phyloP scores from a whole-genome alignment of 2,113 vertebrate species.

The Poeciliopsis retropinna region DNA sequence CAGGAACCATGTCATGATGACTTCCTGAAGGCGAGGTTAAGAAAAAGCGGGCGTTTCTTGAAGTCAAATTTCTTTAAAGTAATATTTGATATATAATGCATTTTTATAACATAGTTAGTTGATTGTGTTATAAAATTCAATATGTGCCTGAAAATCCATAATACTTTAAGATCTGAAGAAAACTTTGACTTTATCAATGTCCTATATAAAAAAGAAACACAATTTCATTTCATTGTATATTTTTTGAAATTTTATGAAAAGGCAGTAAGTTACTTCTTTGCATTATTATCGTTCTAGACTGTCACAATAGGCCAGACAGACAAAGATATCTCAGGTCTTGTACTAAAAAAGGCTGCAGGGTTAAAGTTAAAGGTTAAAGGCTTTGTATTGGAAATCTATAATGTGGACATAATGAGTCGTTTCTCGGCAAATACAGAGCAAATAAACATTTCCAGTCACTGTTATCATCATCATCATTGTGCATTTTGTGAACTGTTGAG shows the following conservation, averaged over 20 bases:
- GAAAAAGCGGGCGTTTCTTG: too few relatives aligned
- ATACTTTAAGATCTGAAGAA: too few relatives aligned
- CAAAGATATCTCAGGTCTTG: conserved; percentile 5
- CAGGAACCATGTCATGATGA: too few relatives aligned
- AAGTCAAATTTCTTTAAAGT: too few relatives aligned
- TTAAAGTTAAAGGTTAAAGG: background rate
- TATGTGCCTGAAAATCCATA: too few relatives aligned
- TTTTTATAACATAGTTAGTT: too few relatives aligned
- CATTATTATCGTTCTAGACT: background rate
- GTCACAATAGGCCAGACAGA: background rate
- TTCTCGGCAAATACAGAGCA: conserved; percentile 27
- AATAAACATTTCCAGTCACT: conserved; percentile 31
- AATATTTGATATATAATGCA: too few relatives aligned
- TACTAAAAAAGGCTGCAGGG: background rate
- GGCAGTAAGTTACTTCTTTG: background rate
- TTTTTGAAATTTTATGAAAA: background rate
- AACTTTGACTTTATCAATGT: too few relatives aligned
- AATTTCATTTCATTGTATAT: background rate
- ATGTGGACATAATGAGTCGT: conserved; percentile 27
- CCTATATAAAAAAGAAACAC: background rate
- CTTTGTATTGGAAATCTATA: conserved; percentile 26
- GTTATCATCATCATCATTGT: conserved; percentile 13
- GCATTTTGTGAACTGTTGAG: conserved; percentile 35
- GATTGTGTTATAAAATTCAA: too few relatives aligned
- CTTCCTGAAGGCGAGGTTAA: too few relatives aligned